Base-by-base conservation (phyloP, 1,140 invertebrate genomes). In the Dendrolimus kikuchii region DNA sequence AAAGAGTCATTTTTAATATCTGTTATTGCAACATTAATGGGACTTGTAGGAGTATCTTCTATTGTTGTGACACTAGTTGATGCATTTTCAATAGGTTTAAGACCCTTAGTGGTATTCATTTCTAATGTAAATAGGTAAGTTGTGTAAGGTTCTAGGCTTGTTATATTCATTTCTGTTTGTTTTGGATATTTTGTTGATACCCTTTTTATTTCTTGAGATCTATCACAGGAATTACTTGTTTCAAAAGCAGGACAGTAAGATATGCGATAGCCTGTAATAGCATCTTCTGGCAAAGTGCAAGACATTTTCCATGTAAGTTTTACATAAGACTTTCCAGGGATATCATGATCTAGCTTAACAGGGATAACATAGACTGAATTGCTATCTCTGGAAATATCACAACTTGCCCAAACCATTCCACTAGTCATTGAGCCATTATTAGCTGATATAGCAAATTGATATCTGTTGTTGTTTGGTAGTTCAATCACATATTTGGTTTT, bases 401-500 rank as follows among this genome's bases (percentile, higher is more conserved):
- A 95, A 4, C 89, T 90, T 6, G 93, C 91, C 93, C 93, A 94
- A 6, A 92, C 84, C 91, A 95, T 94, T 0, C 93, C 93, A 72
- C 93, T 94, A 60, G 92, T 93, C 37, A 83, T 81, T 5, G 69
- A 77, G 4, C 87, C 71, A 5, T 89, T 90, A 68, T 95, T 94
- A 5, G 92, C 91, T 4, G 93, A 90, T 59, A 95, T 93, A 7
- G 93, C 93, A 83, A 94, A 89, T 56, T 88, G 87, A 59, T 87
- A 87, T 37, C 73, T 78, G 47, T 74, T 67, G 57, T 84, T 72
- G 53, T 69, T 75, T 8, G 74, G 74, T 38, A 86, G 62, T 57
- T 80, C 61, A 55, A 84, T 83, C n/a, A 80, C 66, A 64, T 83
- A 70, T 38, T 54, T 77, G 48, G 57, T 79, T 53, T 75, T 74